Evolutionary conservation across 2,888 invertebrate genomes (phyloP), one percentile per base, ranked within the genome.

Genomic region (Himalopsyche kuldschensis): DNA sequence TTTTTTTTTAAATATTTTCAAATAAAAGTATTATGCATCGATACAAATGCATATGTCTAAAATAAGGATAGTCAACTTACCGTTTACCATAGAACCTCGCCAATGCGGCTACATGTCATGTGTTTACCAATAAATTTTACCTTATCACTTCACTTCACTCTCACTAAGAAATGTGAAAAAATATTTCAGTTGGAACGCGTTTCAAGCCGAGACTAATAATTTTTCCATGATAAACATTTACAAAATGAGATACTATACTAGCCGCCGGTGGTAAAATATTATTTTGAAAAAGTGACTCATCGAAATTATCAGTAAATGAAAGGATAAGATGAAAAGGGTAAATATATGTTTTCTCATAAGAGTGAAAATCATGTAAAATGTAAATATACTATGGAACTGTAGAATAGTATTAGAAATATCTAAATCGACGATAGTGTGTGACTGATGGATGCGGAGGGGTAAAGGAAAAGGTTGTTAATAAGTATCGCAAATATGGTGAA

Each of bases 71-170:
- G 48, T 55, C 30, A 31, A 82, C 82, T 79, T 82, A 82, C 82
- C 82, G 35, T 48, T 17, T 63, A 31, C 27, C 35, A 47, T 8
- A 30, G 35, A 83, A 85, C 85, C 85, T 85, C 83, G 55, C 83
- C 83, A 82, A 82, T 48, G 27, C 24, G 79, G 78, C 80, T 79
- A 82, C 81, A 55, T 20, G 20, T 20, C 55, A 55, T 20, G 32
- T 75, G 31, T 63, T 41, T 82, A 78, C 82, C 78, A 24, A 35
- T 55, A 11, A 20, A 20, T 17, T 77, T 78, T 82, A 82, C 82
- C 48, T 69, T 79, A 24, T 47, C 27, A 75, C 17, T 75, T 46
- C 80, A 84, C 79, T 35, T 69, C 63, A 81, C 63, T 86, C 82
- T 63, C 76, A 69, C 32, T 6, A 4, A 11, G 31, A 75, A 31